Evolutionary conservation across 2,888 invertebrate species (phyloP).

Genomic region (Gasteruption jaculator): DNA sequence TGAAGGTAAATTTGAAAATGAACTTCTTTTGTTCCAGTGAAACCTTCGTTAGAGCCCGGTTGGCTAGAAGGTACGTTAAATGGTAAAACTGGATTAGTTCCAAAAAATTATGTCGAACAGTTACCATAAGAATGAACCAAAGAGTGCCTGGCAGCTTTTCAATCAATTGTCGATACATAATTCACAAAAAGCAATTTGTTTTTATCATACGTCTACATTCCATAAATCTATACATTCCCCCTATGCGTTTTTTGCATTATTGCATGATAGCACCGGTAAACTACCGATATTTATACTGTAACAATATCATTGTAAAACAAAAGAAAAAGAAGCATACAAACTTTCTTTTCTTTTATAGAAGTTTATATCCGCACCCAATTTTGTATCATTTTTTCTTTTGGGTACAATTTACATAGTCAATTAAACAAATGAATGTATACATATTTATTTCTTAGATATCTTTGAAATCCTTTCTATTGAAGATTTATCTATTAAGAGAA

Average conservation of each 20-base stretch:
- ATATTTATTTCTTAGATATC: background rate
- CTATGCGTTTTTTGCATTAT: conserved; percentile 13
- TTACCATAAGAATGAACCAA: conserved; percentile 59
- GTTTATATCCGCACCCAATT: conserved; percentile 22
- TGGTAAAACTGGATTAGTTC: conserved; percentile 89
- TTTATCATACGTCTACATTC: conserved; percentile 27
- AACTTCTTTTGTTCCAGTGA: conserved; percentile 59
- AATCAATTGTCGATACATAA: conserved; percentile 13
- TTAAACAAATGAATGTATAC: conserved; percentile 9
- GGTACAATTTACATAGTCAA: conserved; percentile 33
- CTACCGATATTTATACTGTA: too few species aligned
- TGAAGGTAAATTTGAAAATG: conserved; percentile 5
- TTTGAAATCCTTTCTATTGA: conserved; percentile 16
- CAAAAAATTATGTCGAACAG: conserved; percentile 93
- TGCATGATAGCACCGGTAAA: too few species aligned
- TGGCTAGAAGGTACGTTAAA: conserved; percentile 95
- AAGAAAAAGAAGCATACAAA: too few species aligned
- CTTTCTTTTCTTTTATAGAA: conserved; percentile 23
- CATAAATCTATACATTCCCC: conserved; percentile 24
- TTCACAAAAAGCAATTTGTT: conserved; percentile 20
- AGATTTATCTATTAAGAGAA: conserved; percentile 20
- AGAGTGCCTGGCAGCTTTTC: conserved; percentile 30
- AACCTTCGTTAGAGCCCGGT: conserved; percentile 90
- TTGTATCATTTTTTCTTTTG: conserved; percentile 29
- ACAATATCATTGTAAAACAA: too few species aligned